Evolutionary conservation across 2,113 vertebrate species (phyloP).

Genomic region (Burhinus oedicnemus): DNA sequence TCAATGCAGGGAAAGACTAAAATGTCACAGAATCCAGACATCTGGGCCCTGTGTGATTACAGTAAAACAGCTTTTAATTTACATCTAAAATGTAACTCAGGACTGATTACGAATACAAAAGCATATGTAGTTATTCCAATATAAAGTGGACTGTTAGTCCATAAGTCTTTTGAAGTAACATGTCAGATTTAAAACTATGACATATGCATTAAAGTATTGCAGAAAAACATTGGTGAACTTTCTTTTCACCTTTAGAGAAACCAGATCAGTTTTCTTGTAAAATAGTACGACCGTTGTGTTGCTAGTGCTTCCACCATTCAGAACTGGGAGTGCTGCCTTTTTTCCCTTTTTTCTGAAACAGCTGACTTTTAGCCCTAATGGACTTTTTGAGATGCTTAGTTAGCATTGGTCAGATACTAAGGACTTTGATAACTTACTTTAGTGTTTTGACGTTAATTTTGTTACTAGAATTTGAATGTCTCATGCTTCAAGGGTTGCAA

Average conservation of each 20-base stretch:
- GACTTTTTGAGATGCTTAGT: not conserved
- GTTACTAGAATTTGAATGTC: not conserved
- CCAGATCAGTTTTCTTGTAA: rapidly evolving
- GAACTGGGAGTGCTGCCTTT: not conserved
- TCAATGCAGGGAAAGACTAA: not conserved
- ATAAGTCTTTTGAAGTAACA: not conserved
- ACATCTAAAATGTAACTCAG: not conserved
- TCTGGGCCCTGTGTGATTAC: rapidly evolving
- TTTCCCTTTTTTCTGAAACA: not conserved
- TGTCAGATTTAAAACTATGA: not conserved
- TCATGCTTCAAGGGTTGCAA: not conserved
- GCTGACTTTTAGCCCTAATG: not conserved
- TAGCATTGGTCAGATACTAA: not conserved
- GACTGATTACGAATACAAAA: not conserved
- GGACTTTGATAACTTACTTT: not conserved
- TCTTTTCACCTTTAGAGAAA: not conserved
- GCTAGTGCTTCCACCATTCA: not conserved
- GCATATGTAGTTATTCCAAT: not conserved
- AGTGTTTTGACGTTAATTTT: not conserved
- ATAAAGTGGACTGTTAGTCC: not conserved
- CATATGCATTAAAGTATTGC: not conserved
- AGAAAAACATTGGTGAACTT: not conserved
- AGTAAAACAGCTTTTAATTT: not conserved
- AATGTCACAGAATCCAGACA: not conserved
- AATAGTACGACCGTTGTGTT: not conserved